Conservation (phyloP, 2,797 vertebrate genomes). For the Melanotaenia maccullochi region DNA sequence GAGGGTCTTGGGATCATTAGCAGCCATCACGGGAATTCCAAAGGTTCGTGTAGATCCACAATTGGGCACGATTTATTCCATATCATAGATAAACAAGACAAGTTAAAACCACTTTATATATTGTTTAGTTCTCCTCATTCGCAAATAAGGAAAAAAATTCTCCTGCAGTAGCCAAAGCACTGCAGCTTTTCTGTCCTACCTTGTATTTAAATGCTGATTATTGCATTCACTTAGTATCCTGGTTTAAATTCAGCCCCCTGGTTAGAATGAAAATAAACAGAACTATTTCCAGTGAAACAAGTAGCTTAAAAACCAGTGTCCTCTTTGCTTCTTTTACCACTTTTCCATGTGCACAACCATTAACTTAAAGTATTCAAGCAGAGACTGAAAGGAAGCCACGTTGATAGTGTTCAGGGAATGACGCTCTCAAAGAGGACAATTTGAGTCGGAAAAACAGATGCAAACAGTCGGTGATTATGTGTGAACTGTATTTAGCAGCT, state of each 20-base stretch:
- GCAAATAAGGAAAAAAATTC: neutral
- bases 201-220: constrained; percentile 57
- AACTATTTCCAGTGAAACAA: constrained; percentile 41
- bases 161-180: neutral
- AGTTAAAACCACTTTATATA: neutral
- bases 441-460: neutral
- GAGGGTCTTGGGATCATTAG: constrained; percentile 7
- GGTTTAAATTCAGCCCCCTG: constrained; percentile 57
- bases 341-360: constrained; percentile 28
- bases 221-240: constrained; percentile 64
- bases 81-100: neutral
- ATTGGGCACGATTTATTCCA: neutral
- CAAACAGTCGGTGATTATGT: neutral
- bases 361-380: constrained; percentile 9
- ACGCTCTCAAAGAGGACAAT: neutral
- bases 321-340: constrained; percentile 33
- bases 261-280: constrained; percentile 58
- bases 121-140: neutral
- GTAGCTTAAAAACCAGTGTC: constrained; percentile 49
- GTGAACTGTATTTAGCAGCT: constrained; percentile 14
- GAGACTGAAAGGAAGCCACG: neutral
- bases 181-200: constrained; percentile 20
- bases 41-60: neutral
- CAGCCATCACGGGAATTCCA: neutral
- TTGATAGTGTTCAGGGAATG: neutral